phyloP scores from a whole-genome alignment of 30 jellyfish, hydroid and myxozoan genomes.

The Hydra vulgaris region DNA sequence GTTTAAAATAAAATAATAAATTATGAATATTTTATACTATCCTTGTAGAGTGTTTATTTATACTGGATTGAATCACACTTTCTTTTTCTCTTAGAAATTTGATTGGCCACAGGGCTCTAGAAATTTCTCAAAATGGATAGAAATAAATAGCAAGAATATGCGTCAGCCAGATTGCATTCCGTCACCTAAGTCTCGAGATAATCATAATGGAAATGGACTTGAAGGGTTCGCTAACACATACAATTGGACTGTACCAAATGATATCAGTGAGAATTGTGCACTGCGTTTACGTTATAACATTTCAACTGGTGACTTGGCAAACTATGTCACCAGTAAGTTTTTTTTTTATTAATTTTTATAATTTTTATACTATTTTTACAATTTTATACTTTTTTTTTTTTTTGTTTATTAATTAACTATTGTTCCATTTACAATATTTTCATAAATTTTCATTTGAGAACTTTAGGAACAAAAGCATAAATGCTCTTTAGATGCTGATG shows the following conservation, averaged over 20 bases:
- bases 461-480: too few species aligned
- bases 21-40: too few species aligned
- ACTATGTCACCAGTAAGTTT: too few species aligned
- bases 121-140: constrained; percentile 42
- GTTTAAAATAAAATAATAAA: too few species aligned
- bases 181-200: constrained; percentile 89
- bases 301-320: constrained; percentile 84
- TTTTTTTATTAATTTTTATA: too few species aligned
- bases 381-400: too few species aligned
- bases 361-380: too few species aligned
- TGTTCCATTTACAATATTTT: too few species aligned
- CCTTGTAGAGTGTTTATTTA: too few species aligned
- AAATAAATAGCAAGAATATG: constrained; percentile 30
- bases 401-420: too few species aligned
- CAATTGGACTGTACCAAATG: constrained; percentile 86
- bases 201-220: constrained; percentile 82
- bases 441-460: too few species aligned
- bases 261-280: constrained; percentile 49
- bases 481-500: too few species aligned
- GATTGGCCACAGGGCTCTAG: constrained; percentile 14
- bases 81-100: neutral
- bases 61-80: neutral
- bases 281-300: constrained; percentile 80
- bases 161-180: constrained; percentile 62
- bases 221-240: constrained; percentile 71